Base-by-base conservation (phyloP, 30 jellyfish, hydroid and myxozoan species). In the Catostylus mosaicus region DNA sequence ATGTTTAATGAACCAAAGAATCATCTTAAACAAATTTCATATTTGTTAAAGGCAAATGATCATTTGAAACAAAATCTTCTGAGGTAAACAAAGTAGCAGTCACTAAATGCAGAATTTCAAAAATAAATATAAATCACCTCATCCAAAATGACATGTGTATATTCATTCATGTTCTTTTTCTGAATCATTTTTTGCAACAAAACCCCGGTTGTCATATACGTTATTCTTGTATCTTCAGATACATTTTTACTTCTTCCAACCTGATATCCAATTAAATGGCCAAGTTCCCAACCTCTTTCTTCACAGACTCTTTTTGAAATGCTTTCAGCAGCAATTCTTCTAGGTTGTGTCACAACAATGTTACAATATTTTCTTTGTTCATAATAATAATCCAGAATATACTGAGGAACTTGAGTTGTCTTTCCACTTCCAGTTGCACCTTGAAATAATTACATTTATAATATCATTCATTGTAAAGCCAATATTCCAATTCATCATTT, bases 341-440 rank as follows among this genome's bases (percentile, higher is more conserved):
- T 78, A 30, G 99, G 99, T 51, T 96, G 99, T 20, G 99, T 96
- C 35, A 96, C 95, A 70, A 96, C 86, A 70, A 96, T 96, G 96
- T 96, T 96, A 48, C 99, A 96, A 65, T 90, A 90, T 72, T 83
- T 82, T 34, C 87, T 80, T 19, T 68, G 85, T 62, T 82, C 87
- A 36, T 72, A 68, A 73, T 90, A 79, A 70, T 90, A 73, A 68
- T 96, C 99, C 72, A 96, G 84, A 23, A 96, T 90, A 45, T 70
- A 96, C 79, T 96, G 99, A 7, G 98, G 98, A 29, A 96, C 98
- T 64, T 89, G 98, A 37, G 99, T 96, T 36, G 99, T 90, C 62
- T 96, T 96, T 45, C 99, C 99, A 90, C 98, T 89, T 30, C 99
- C 99, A 32, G 99, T 96, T 48, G 97, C 85, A 19, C 99, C 99